phyloP scores from a whole-genome alignment of 2,888 invertebrate species.

The Eudasyphora cyanicolor region DNA sequence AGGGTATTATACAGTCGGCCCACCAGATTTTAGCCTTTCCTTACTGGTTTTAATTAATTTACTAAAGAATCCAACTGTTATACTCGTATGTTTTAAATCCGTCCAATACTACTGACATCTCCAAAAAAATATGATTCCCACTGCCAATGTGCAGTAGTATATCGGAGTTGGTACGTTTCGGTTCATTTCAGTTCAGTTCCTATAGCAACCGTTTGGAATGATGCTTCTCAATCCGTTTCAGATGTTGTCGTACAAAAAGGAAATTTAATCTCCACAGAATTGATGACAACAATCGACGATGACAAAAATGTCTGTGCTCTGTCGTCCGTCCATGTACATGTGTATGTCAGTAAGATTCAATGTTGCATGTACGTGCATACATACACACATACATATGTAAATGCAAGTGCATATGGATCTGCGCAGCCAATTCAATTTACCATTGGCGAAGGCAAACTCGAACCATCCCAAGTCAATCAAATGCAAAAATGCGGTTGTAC shows the following conservation, averaged over 20 bases:
- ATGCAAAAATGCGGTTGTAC: constrained; percentile 68
- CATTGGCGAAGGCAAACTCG: constrained; percentile 54
- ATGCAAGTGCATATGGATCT: background rate
- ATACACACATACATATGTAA: too few species aligned
- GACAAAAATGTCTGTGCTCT: background rate
- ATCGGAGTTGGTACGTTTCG: background rate
- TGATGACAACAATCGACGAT: constrained; percentile 39
- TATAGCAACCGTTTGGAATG: constrained; percentile 29
- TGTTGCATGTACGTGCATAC: background rate
- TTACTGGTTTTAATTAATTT: too few species aligned
- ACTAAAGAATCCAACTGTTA: too few species aligned
- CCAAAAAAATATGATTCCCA: too few species aligned
- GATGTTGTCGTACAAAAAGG: constrained; percentile 26
- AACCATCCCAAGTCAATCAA: constrained; percentile 58
- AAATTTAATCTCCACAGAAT: constrained; percentile 41
- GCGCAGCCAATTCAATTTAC: constrained; percentile 28
- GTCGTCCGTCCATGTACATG: background rate
- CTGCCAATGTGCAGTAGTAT: constrained; percentile 32
- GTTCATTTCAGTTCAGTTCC: background rate
- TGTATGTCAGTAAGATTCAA: background rate
- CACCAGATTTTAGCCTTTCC: too few species aligned
- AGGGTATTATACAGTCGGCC: too few species aligned
- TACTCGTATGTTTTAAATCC: too few species aligned
- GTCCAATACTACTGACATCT: too few species aligned
- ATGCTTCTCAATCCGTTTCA: constrained; percentile 9